Evolutionary conservation across 2,888 invertebrate species (phyloP), one percentile per base, ranked within the genome.

Genomic region (Lithophane semibrunnea): DNA sequence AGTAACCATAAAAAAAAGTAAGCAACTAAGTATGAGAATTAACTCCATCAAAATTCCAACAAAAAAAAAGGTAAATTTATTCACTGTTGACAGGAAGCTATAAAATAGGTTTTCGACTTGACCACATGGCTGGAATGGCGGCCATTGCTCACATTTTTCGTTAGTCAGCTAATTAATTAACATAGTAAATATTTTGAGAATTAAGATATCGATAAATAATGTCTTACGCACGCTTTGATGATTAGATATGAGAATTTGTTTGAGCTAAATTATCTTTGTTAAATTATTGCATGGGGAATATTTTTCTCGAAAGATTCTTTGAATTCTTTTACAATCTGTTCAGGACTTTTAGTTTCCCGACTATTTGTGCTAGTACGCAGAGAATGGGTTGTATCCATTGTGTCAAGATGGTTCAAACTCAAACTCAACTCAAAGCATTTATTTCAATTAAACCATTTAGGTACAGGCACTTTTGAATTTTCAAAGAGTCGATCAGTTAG

Each of bases 51-150:
- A 75, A 82, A 84, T 83, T 80, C 80, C 79, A 67, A 73, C 37
- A 37, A 68, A 79, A 76, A 83, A 87, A 81, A 77, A 74, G 63
- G n/a, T 73, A 73, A 88, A 85, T 79, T 80, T 84, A 84, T 85
- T 71, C 75, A 47, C 79, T 82, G 86, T 83, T 86, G 86, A 85
- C 90, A 88, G 91, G 91, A 91, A 90, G 85, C 81, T 72, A 91
- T 91, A 91, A 90, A 90, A 84, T 87, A 82, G 72, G 79, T 77
- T 82, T 78, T 75, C 79, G 82, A 80, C 76, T 67, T 77, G 81
- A 85, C 85, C 89, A 90, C 85, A 90, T 89, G 90, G 80, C 76
- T 74, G 24, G 68, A 64, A 87, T 63, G 75, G 69, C 66, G 67
- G 79, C 71, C 80, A 75, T 84, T 86, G 82, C 75, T 79, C 73